phyloP scores from a whole-genome alignment of 2,113 vertebrate species.

The Rhineura floridana region DNA sequence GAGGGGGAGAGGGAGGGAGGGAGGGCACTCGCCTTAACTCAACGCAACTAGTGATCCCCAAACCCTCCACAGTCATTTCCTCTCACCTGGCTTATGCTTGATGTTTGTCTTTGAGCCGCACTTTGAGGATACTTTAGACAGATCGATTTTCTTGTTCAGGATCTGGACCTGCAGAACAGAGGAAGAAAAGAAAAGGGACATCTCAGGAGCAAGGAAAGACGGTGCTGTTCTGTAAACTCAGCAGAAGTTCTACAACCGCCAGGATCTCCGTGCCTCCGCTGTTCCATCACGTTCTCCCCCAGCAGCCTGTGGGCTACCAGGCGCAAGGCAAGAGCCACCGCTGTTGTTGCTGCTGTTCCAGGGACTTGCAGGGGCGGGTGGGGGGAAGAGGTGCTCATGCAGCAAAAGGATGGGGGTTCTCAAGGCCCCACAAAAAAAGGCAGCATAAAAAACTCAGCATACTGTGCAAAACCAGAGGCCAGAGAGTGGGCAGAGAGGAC shows the following conservation, averaged over 20 bases:
- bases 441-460: not conserved
- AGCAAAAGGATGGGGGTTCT: rapidly evolving
- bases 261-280: not conserved
- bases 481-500: not conserved
- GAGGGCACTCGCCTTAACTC: not conserved
- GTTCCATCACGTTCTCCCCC: rapidly evolving
- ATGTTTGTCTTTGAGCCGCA: conserved; percentile 93
- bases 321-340: not conserved
- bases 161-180: conserved; percentile 86
- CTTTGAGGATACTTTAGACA: conserved; percentile 94
- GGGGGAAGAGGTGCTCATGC: not conserved
- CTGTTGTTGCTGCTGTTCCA: not conserved
- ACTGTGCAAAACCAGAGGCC: rapidly evolving
- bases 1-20: no score
- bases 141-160: conserved; percentile 92
- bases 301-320: rapidly evolving
- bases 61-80: no score
- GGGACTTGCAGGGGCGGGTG: not conserved
- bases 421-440: not conserved
- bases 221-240: rapidly evolving
- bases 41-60: not conserved
- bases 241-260: not conserved
- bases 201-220: not conserved
- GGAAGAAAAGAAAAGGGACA: conserved; percentile 29
- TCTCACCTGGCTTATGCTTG: conserved; percentile 93